phyloP scores from a whole-genome alignment of 2,797 vertebrate genomes.

The Hydrophis major region DNA sequence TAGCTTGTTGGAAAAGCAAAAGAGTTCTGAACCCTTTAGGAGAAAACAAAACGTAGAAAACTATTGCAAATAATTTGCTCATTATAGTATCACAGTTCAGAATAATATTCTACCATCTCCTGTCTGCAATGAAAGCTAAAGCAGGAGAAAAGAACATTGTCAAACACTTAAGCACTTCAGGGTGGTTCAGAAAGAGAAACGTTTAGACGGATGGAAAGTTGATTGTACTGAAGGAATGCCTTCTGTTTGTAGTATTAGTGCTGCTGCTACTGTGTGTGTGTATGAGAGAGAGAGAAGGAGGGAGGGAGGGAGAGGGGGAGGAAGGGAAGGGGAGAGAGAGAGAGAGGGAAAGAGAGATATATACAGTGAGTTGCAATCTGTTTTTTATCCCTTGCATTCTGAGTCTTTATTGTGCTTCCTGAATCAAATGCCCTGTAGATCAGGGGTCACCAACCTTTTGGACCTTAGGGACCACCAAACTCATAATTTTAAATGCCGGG shows the following conservation, averaged over 20 bases:
- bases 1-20: not conserved
- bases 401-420: not conserved
- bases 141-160: not conserved
- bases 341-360: no score
- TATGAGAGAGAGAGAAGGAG: no score
- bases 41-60: not conserved
- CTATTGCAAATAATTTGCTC: not conserved
- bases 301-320: no score
- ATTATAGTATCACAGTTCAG: not conserved
- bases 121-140: not conserved
- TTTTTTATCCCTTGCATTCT: not conserved
- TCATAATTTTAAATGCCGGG: no score
- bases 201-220: not conserved
- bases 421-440: not conserved
- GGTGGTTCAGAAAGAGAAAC: not conserved
- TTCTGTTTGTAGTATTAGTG: not conserved
- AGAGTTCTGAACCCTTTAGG: not conserved
- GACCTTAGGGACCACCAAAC: no score
- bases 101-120: not conserved
- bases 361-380: not conserved
- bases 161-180: not conserved
- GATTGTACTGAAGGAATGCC: not conserved
- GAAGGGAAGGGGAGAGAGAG: no score
- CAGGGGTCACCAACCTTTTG: no score
- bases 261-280: not conserved